These are phyloP conservation scores for Acronicta leporina DNA, from an alignment of 2,888 invertebrate genomes.

Conservation along the genomic window DNA sequence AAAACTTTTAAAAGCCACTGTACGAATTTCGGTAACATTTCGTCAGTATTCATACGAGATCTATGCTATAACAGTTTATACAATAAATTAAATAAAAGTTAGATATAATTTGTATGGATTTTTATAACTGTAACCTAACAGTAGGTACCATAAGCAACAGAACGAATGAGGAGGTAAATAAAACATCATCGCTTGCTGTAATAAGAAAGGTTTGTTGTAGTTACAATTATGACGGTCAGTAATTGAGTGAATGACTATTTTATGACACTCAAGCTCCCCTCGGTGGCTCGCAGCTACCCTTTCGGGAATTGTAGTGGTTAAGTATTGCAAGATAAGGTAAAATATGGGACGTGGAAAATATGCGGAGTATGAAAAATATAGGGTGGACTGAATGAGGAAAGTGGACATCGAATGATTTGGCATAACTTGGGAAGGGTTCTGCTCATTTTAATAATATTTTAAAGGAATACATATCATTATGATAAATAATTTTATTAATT, in stretches of 20 bases:
- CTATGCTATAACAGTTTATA: no score
- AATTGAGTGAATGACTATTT: constrained; percentile 32
- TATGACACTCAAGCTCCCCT: constrained; percentile 27
- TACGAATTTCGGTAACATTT: no score
- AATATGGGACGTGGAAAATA: constrained; percentile 2
- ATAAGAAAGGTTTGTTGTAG: constrained; percentile 27
- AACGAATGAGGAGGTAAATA: neutral
- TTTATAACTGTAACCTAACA: no score
- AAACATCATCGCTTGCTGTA: neutral
- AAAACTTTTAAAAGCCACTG: neutral
- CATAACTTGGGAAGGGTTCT: neutral
- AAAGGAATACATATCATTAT: no score
- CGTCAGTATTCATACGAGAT: no score
- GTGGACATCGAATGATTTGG: neutral
- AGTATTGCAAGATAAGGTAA: constrained; percentile 5
- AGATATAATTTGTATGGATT: no score
- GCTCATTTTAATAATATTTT: no score
- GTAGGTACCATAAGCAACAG: neutral
- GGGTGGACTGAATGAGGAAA: neutral
- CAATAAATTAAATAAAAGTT: no score
- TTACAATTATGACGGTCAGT: constrained; percentile 35
- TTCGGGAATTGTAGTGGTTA: constrained; percentile 9
- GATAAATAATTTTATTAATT: no score
- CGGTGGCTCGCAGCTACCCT: constrained; percentile 4
- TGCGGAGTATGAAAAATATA: neutral